Conservation (phyloP, 30 jellyfish, hydroid and myxozoan genomes). For the Catostylus mosaicus region DNA sequence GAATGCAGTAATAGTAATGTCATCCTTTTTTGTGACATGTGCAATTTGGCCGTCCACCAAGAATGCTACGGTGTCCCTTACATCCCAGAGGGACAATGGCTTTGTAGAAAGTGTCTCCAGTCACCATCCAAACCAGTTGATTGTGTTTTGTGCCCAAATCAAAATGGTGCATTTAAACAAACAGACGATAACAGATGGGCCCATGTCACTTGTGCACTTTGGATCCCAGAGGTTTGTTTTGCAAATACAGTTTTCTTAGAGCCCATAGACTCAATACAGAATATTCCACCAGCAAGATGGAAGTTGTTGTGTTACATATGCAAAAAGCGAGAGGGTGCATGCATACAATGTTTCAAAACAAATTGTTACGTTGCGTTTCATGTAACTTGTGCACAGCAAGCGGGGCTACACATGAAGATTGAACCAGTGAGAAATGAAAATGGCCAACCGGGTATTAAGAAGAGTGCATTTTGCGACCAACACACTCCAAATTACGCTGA, state of each 20-base stretch:
- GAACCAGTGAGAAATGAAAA: constrained; percentile 91
- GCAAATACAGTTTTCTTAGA: constrained; percentile 98
- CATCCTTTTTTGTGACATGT: constrained; percentile 97
- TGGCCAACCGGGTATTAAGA: constrained; percentile 96
- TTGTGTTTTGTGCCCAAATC: constrained; percentile 94
- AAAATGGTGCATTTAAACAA: constrained; percentile 98
- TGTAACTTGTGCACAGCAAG: constrained; percentile 99
- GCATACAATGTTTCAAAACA: constrained; percentile 96
- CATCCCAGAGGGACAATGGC: constrained; percentile 99
- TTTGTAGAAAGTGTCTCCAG: constrained; percentile 95
- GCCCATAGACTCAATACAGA: constrained; percentile 95
- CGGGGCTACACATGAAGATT: constrained; percentile 93
- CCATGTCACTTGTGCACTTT: constrained; percentile 98
- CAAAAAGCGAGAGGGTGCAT: constrained; percentile 95
- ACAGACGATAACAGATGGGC: constrained; percentile 97
- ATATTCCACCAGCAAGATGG: constrained; percentile 98
- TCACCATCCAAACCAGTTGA: constrained; percentile 98
- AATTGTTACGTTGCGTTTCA: constrained; percentile 97
- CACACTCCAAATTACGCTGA: constrained; percentile 90
- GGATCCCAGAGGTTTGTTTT: constrained; percentile 99
- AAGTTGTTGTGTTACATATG: constrained; percentile 92
- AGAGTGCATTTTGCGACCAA: constrained; percentile 84
- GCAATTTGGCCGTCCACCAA: constrained; percentile 99
- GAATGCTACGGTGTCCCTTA: constrained; percentile 99
- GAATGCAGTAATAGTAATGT: constrained; percentile 98